These are phyloP conservation scores for Coenonympha glycerion DNA, from an alignment of 2,888 invertebrate species.

Conservation along the genomic window DNA sequence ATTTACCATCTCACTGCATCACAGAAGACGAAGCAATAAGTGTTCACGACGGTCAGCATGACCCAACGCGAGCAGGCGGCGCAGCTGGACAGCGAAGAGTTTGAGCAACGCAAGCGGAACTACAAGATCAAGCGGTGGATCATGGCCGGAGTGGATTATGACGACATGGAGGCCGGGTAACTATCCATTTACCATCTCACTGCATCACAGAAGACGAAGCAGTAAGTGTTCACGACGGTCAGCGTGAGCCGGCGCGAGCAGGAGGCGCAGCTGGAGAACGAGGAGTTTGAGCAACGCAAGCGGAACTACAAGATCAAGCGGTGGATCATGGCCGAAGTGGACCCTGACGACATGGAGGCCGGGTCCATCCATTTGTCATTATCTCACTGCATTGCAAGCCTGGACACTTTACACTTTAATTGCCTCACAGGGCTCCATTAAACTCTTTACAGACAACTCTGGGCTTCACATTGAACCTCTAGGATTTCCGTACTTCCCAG, in stretches of 20 bases:
- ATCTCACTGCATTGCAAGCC: too few species aligned
- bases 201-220: conserved; percentile 93
- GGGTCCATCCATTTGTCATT: conserved; percentile 50
- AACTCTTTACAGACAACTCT: too few species aligned
- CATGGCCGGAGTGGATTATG: conserved; percentile 88
- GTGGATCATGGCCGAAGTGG: conserved; percentile 88
- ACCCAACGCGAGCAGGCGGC: conserved; percentile 95
- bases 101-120: conserved; percentile 89
- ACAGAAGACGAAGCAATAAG: conserved; percentile 92
- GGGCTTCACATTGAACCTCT: too few species aligned
- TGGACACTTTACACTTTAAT: too few species aligned
- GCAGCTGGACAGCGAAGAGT: conserved; percentile 91
- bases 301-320: conserved; percentile 91
- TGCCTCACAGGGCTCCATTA: too few species aligned
- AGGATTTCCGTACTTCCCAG: too few species aligned
- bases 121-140: conserved; percentile 92
- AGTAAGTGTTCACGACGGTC: conserved; percentile 91
- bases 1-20: too few species aligned
- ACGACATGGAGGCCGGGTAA: conserved; percentile 81
- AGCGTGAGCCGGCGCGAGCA: conserved; percentile 94
- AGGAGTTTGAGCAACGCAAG: conserved; percentile 91
- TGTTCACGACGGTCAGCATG: conserved; percentile 94
- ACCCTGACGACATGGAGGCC: conserved; percentile 85
- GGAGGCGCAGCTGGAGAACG: conserved; percentile 92
- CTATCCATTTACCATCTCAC: conserved; percentile 13